Evolutionary conservation across 2,888 invertebrate genomes (phyloP), one percentile per base, ranked within the genome.

Genomic region (Cremastinae sp.): DNA sequence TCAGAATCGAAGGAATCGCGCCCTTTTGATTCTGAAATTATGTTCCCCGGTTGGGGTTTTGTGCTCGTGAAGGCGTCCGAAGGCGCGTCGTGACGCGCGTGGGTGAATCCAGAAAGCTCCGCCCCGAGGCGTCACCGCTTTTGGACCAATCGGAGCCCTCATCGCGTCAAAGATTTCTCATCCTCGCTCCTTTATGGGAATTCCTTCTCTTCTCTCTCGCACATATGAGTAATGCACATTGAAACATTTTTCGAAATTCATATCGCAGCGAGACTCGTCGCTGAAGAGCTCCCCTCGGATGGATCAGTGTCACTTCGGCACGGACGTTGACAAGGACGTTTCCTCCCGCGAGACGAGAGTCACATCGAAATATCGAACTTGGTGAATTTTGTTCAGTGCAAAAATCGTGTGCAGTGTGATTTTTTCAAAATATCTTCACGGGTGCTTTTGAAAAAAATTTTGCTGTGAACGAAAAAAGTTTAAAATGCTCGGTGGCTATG

Each of bases 401-500:
- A n/a, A 1, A 12, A 3, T 28, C 5, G 28, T 28, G 28, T 5
- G 28, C 28, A 5, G 2, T 3, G 28, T 28, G 28, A 28, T 28
- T 8, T 12, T 12, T 45, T 43, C 28, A 45, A 10, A 1, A 4
- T 49, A 16, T 37, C 55, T 10, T 20, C 0, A 9, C 4, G 7
- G 41, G 9, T 43, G 9, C 0, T 39, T 16, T 61, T 61, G 28
- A 28, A 28, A 2, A 5, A 28, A 28, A 28, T 47, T 45, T 28
- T 14, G 3, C 14, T 9, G 14, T 2, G 7, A 18, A 18, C n/a
- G 35, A 18, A 53, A 10, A 5, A 1, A 8, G 7, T 2, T 0
- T 53, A 73, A 61, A 55, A 88, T 88, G 87, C 80, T 89, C 66
- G 87, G 89, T 39, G 87, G 89, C 14, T 89, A 89, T 81, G 89